Conservation (phyloP, 1,140 invertebrate species). For the Oscheius sp. region DNA sequence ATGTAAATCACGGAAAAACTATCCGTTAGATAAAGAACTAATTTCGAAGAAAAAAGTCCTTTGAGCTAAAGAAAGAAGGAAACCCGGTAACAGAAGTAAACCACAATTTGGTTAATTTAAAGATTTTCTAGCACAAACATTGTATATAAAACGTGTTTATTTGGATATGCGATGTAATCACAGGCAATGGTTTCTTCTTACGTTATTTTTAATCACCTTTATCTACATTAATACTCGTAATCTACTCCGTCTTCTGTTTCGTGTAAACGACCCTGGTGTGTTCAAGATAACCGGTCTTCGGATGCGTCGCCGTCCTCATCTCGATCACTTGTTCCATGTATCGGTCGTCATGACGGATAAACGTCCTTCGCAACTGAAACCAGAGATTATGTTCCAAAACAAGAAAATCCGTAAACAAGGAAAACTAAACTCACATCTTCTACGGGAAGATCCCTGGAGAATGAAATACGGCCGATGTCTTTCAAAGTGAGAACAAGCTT, state of each 20-base stretch:
- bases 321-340: slow-evolving; percentile 61
- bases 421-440: slow-evolving; percentile 53
- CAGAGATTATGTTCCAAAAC: neutral
- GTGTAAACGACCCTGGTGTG: slow-evolving; percentile 60
- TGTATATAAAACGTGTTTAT: too few species aligned
- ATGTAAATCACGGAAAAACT: too few species aligned
- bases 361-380: slow-evolving; percentile 57
- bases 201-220: too few species aligned
- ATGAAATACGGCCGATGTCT: slow-evolving; percentile 60
- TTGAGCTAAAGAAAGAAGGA: too few species aligned
- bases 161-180: too few species aligned
- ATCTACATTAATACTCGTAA: neutral
- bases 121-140: too few species aligned
- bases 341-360: slow-evolving; percentile 59
- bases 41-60: too few species aligned
- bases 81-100: too few species aligned
- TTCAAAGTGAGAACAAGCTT: slow-evolving; percentile 56
- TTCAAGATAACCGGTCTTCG: slow-evolving; percentile 58
- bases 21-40: too few species aligned
- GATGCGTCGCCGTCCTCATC: slow-evolving; percentile 61
- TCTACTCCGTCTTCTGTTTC: slow-evolving; percentile 29
- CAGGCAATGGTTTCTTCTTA: too few species aligned
- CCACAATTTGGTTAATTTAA: too few species aligned
- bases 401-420: too few species aligned
- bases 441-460: slow-evolving; percentile 59